Evolutionary conservation across 2,113 vertebrate genomes (phyloP).

Genomic region (Alligator mississippiensis): DNA sequence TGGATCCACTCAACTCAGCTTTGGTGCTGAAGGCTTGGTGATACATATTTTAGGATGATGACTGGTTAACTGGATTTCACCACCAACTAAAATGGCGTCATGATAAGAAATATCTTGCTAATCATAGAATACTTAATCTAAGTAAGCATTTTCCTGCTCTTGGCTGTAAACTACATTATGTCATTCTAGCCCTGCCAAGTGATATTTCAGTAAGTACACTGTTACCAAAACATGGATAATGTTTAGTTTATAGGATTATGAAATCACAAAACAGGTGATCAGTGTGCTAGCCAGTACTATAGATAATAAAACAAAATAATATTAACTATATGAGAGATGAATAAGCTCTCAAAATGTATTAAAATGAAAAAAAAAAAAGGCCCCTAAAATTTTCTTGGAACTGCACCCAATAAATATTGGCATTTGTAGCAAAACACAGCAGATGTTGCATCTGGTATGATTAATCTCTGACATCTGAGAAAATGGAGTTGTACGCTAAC

Average conservation of each 20-base stretch:
- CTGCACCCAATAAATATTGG: background rate
- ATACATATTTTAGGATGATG: background rate
- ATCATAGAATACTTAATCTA: background rate
- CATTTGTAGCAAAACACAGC: background rate
- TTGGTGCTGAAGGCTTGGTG: background rate
- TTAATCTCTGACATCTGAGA: background rate
- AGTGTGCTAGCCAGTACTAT: too few relatives aligned
- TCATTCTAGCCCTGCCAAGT: background rate
- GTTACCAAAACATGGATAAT: background rate
- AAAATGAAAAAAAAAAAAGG: conserved; percentile 11
- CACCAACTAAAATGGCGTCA: background rate
- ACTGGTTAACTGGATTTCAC: background rate
- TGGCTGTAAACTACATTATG: background rate
- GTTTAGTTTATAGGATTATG: background rate
- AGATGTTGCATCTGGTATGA: background rate
- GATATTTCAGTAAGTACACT: background rate
- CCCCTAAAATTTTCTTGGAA: background rate
- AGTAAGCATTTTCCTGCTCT: background rate
- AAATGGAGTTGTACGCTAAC: background rate
- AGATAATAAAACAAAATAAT: too few relatives aligned
- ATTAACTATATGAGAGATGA: too few relatives aligned
- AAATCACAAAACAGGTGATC: background rate
- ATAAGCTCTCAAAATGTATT: background rate
- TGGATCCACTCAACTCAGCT: too few relatives aligned
- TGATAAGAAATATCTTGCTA: background rate